Evolutionary conservation across 2,113 vertebrate species (phyloP), one percentile per base, ranked within the genome.

Genomic region (Notiomystis cincta): DNA sequence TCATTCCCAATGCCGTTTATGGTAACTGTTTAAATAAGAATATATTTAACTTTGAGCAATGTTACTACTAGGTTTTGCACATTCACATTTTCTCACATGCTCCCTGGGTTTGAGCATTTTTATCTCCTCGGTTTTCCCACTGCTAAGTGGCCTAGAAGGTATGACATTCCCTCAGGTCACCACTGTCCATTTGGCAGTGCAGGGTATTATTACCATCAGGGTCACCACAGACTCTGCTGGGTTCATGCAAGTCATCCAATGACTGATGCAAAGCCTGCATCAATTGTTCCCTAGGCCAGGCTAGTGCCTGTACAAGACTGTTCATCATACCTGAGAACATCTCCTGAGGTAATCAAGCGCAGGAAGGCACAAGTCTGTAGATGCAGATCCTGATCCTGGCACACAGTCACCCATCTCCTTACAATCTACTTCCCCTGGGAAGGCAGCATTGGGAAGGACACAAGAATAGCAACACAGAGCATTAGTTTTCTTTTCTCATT

Each of bases 311-410:
- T 20, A 0, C 35, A 18, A 61, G 65, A 31, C 15, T 54, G 38
- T n/a, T 66, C 37, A 45, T 30, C 51, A 6, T 96, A 99, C 99
- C 99, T 99, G 99, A 10, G 99, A 99, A 96, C 99, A 99, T 85
- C 98, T 99, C 96, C 98, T 98, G 87, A 99, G 98, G 96, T 99
- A 99, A 96, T 99, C 99, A 62, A 99, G 98, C 1, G 99, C 99
- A 0, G 99, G 99, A 87, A 99, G 98, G 97, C 99, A 99, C 97
- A 99, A 98, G 94, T 99, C 99, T 40, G 99, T 99, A 95, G 99
- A 98, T 44, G 98, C 98, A 96, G 96, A 97, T 69, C 97, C 98
- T 10, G 98, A 98, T 66, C 96, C 98, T 1, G 98, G 98, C 69
- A 99, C 96, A 88, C 98, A 99, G 95, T 99, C 99, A 6, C 98